Percentiles rank a stretch among this genome's conserved stretches.
phyloP scores from a whole-genome alignment of 37 sponge, comb jelly and placozoan genomes.

The Diacarnus erythraeanus region DNA sequence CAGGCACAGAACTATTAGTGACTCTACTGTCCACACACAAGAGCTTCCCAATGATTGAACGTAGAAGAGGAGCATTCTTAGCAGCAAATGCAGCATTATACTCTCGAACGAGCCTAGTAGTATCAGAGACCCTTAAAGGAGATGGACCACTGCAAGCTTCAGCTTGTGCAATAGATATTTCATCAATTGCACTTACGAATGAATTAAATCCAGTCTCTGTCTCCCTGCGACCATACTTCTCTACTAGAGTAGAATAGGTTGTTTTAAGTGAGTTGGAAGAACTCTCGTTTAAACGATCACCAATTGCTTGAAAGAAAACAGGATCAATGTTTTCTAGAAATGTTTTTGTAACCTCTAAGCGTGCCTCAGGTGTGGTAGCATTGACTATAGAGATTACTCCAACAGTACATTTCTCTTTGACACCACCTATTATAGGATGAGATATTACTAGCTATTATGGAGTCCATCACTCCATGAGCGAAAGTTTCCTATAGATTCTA shows the following conservation, averaged over 20 bases:
- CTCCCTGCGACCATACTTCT: not conserved
- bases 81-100: not conserved
- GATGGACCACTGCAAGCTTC: constrained; percentile 8
- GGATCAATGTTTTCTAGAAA: too few species aligned
- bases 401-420: too few species aligned
- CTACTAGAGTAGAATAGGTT: constrained; percentile 1
- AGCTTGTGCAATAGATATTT: constrained; percentile 18
- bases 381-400: too few species aligned
- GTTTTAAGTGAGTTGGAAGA: not conserved
- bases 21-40: constrained; percentile 16
- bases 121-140: not conserved
- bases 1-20: too few species aligned
- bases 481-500: too few species aligned
- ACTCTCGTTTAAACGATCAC: too few species aligned
- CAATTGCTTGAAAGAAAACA: too few species aligned
- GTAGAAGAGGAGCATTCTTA: not conserved
- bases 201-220: constrained; percentile 7
- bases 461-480: too few species aligned
- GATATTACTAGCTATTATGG: too few species aligned
- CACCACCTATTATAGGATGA: too few species aligned
- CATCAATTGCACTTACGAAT: constrained; percentile 21
- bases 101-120: constrained; percentile 2
- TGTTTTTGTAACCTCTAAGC: too few species aligned
- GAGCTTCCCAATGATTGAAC: constrained; percentile 28
- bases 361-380: too few species aligned